phyloP scores from a whole-genome alignment of 2,888 invertebrate species.

The Ophion ellenae region DNA sequence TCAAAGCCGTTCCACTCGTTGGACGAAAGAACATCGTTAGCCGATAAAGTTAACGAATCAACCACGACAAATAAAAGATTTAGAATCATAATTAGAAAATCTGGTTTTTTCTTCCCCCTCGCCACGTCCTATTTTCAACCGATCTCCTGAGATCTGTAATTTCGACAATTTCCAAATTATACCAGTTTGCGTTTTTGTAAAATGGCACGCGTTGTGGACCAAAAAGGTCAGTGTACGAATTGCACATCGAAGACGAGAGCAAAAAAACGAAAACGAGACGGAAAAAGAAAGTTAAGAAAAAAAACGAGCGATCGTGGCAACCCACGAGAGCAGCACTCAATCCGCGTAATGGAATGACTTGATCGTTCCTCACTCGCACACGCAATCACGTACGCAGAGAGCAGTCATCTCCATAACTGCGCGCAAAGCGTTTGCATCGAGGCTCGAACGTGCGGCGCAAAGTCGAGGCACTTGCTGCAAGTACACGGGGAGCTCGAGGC shows the following conservation, averaged over 20 bases:
- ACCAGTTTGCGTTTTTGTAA: neutral
- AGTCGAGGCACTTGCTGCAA: conserved; percentile 1
- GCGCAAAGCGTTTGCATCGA: conserved; percentile 28
- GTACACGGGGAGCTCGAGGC: conserved; percentile 25
- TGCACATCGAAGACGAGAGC: conserved; percentile 41
- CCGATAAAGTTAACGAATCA: neutral
- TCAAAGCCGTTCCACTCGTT: neutral
- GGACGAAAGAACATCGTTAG: neutral
- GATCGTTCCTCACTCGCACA: conserved; percentile 73
- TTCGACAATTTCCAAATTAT: neutral
- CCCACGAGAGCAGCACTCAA: conserved; percentile 79
- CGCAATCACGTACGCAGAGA: conserved; percentile 2
- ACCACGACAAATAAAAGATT: neutral
- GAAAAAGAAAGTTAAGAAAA: conserved; percentile 53
- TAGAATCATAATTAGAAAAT: neutral
- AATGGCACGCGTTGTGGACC: conserved; percentile 5
- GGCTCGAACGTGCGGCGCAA: conserved; percentile 25
- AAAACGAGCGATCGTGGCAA: conserved; percentile 74
- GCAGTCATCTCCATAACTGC: conserved; percentile 35
- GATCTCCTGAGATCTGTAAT: too few relatives aligned
- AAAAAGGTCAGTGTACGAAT: conserved; percentile 48
- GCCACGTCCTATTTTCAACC: neutral
- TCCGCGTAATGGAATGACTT: conserved; percentile 83
- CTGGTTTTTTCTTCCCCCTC: neutral
- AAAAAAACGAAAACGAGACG: conserved; percentile 59